A percentile compares a stretch with the other conserved stretches of the same genome.
These are phyloP conservation scores for Cervus canadensis DNA, from an alignment of 2,113 vertebrate species.

Conservation along the genomic window DNA sequence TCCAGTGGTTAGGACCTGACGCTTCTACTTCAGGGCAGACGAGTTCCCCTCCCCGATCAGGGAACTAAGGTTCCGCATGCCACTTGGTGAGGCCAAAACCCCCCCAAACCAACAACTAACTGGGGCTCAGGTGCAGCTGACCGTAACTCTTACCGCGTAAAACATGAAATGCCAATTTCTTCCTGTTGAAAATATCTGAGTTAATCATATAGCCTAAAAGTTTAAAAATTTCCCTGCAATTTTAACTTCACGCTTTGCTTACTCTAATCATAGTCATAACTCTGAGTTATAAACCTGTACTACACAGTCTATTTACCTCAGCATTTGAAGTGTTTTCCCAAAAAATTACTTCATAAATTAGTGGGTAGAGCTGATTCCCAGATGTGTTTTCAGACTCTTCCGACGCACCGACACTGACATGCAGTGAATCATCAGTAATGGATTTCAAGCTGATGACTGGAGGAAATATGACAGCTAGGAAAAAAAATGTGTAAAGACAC, in stretches of 20 bases:
- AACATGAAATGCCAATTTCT: not conserved
- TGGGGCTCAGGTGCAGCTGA: not conserved
- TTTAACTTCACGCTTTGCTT: not conserved
- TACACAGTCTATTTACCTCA: conserved; percentile 62
- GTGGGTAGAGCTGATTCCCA: not conserved
- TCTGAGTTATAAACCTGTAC: not conserved
- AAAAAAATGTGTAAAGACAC: not conserved
- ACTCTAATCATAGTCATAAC: not conserved
- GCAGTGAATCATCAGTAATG: conserved; percentile 34
- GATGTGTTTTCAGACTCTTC: not conserved
- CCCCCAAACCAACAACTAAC: not conserved
- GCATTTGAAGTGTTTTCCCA: conserved; percentile 68
- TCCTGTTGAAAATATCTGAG: not conserved
- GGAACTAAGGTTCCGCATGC: not conserved
- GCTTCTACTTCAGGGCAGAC: not conserved
- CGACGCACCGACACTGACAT: conserved; percentile 51
- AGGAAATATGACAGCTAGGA: conserved; percentile 66
- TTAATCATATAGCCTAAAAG: not conserved
- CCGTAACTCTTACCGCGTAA: not conserved
- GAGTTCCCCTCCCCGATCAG: not conserved
- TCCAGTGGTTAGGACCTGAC: not conserved
- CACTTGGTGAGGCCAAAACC: not conserved
- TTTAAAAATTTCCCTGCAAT: not conserved
- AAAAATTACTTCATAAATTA: conserved; percentile 72
- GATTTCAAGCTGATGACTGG: conserved; percentile 67